Conservation (phyloP, 2,888 invertebrate species). For the Plusia festucae region DNA sequence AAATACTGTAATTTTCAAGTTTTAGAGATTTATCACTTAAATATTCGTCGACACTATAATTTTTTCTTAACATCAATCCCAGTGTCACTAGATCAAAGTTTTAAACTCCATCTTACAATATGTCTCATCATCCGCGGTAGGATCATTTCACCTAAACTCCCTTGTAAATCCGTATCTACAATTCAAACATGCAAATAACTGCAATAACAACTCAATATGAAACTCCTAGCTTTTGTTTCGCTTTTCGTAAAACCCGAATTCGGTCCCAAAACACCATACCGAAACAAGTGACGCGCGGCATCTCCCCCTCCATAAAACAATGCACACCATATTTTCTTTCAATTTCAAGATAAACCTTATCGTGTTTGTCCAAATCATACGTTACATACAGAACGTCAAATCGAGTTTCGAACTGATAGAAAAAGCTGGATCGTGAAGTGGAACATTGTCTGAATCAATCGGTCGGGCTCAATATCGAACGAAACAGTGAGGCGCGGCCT, state of each 20-base stretch:
- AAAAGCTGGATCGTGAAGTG: constrained; percentile 46
- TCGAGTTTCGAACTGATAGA: constrained; percentile 47
- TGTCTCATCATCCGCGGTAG: too few species aligned
- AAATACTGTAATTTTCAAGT: too few species aligned
- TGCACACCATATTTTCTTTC: constrained; percentile 46
- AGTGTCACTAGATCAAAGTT: too few species aligned
- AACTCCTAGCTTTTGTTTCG: too few species aligned
- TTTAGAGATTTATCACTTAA: too few species aligned
- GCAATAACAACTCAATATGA: too few species aligned
- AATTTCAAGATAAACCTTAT: constrained; percentile 41
- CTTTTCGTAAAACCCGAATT: constrained; percentile 6
- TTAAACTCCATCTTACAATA: too few species aligned
- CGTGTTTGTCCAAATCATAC: constrained; percentile 52
- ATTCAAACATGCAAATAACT: too few species aligned
- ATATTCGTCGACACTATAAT: too few species aligned
- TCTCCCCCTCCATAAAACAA: constrained; percentile 8
- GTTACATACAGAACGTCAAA: constrained; percentile 42
- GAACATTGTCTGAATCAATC: constrained; percentile 63
- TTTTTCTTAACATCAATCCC: too few species aligned
- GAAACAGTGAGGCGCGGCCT: constrained; percentile 58
- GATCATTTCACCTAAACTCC: too few species aligned
- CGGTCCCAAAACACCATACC: constrained; percentile 12
- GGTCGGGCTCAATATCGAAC: constrained; percentile 55
- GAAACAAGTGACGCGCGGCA: constrained; percentile 23
- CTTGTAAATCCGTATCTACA: too few species aligned